phyloP scores from a whole-genome alignment of 2,113 vertebrate genomes.

The Elachura formosa region DNA sequence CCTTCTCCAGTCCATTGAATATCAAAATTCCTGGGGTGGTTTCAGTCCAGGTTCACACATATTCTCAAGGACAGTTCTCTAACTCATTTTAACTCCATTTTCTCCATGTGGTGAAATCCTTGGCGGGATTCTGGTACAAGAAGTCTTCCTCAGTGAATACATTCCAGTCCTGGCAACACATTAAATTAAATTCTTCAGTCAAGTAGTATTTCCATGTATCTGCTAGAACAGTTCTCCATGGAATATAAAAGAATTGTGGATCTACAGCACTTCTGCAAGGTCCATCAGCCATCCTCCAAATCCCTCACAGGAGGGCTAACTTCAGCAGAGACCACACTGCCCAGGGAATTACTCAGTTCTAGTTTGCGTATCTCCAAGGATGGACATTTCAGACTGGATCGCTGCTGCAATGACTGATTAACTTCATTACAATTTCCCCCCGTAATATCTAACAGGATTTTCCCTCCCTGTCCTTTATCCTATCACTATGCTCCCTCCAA shows the following conservation, averaged over 20 bases:
- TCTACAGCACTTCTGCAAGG: neutral
- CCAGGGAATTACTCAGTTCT: neutral
- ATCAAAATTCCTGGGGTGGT: neutral
- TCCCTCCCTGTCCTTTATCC: neutral
- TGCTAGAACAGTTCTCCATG: neutral
- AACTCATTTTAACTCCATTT: neutral
- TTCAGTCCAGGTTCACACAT: neutral
- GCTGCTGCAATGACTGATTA: neutral
- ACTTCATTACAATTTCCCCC: neutral
- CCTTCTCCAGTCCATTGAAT: neutral
- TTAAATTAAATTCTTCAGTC: neutral
- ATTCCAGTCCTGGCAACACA: neutral
- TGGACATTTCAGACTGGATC: neutral
- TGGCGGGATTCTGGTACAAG: neutral
- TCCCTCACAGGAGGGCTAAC: neutral
- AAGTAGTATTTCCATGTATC: neutral
- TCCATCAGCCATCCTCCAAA: neutral
- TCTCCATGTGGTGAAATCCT: neutral
- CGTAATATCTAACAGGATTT: neutral
- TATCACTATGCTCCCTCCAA: rapidly evolving
- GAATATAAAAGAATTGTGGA: neutral
- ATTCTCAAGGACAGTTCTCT: neutral
- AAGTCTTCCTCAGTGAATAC: neutral
- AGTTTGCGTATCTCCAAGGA: neutral
- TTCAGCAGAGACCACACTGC: neutral